Evolutionary conservation across 2,113 vertebrate species (phyloP), one percentile per base, ranked within the genome.

Genomic region (Pipa parva): DNA sequence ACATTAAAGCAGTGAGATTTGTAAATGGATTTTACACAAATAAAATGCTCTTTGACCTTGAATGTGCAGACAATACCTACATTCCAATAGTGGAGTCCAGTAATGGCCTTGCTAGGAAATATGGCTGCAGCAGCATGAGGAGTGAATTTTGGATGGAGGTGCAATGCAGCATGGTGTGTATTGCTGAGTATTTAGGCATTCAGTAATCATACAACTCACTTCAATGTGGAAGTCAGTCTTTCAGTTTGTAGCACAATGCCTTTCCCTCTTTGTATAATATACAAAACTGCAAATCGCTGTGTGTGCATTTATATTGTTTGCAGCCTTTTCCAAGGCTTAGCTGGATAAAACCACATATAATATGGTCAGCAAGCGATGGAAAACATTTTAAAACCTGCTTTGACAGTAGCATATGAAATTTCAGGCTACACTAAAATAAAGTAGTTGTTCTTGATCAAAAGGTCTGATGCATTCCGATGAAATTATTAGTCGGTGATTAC

Each of bases 231-330:
- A 21, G 7, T 56, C 51, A 56, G 50, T 51, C 55, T 20, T 56
- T 46, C 11, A 31, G 13, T 6, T 2, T 15, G 49, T 56, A 4
- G 9, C 20, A 29, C 50, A 67, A 22, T 10, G 17, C 20, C 6
- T 50, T 18, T 33, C 33, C 59, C 33, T 29, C 49, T 68, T 58
- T 57, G 45, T 51, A 26, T 8, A 15, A 10, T 25, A 10, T 2
- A 39, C 26, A 21, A 50, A 5, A 49, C 12, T 59, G 36, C 55
- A 42, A 67, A 46, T 59, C n/a, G 65, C 56, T 52, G 65, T 24
- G 26, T 21, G 4, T n/a, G 22, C 65, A 52, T 59, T 67, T 56
- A 24, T 51, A 51, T 52, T 68, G 46, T 39, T 26, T 8, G 11
- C 25, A 39, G 22, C 33, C 25, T 48, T 37, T 50, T 51, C 25